These are phyloP conservation scores for Diceros bicornis DNA, from an alignment of 2,797 vertebrate species.

Conservation along the genomic window DNA sequence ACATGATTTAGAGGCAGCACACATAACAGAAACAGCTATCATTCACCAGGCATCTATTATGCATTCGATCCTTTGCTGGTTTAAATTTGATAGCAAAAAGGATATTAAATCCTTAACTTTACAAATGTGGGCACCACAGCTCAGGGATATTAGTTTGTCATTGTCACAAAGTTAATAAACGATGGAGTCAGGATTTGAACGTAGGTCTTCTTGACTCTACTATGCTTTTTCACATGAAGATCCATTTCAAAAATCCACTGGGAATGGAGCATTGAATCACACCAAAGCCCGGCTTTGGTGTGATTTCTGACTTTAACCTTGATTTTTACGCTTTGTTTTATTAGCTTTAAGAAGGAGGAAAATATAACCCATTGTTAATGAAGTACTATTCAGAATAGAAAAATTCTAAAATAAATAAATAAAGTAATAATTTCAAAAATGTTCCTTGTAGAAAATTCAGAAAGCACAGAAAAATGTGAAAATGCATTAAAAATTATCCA, in stretches of 20 bases:
- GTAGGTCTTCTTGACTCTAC: neutral
- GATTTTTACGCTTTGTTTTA: slow-evolving; percentile 35
- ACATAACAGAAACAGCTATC: neutral
- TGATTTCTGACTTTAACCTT: neutral
- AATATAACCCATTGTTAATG: neutral
- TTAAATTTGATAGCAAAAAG: neutral
- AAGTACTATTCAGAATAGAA: slow-evolving; percentile 9
- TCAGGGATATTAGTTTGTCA: neutral
- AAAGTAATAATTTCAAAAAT: neutral
- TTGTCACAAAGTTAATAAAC: neutral
- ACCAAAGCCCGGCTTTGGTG: neutral
- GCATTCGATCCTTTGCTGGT: neutral
- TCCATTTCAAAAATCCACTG: neutral
- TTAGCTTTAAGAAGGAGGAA: neutral
- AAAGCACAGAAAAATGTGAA: neutral
- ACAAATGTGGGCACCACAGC: neutral
- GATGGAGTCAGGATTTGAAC: neutral
- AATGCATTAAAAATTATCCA: neutral
- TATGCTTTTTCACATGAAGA: neutral
- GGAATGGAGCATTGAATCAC: neutral
- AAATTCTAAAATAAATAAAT: slow-evolving; percentile 23
- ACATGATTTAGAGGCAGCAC: neutral
- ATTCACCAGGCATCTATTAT: neutral
- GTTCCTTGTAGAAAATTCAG: neutral
- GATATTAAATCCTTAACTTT: neutral